Percentiles rank a stretch among this genome's conserved stretches.
Evolutionary conservation across 1,140 invertebrate genomes (phyloP).

Genomic region (Varroa destructor): DNA sequence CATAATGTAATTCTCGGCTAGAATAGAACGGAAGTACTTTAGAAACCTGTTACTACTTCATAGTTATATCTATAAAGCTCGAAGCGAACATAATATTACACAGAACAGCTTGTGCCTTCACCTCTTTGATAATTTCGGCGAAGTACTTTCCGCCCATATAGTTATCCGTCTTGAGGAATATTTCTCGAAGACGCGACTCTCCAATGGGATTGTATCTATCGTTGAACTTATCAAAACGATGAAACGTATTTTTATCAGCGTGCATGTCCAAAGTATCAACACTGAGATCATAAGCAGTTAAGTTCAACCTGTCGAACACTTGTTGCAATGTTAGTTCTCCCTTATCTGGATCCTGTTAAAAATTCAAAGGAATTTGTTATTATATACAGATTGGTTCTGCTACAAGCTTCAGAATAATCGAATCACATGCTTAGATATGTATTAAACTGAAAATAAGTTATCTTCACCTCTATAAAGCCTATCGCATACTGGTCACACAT

Average conservation of each 20-base stretch:
- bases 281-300: conserved; percentile 92
- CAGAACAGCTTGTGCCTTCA: conserved; percentile 40
- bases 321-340: conserved; percentile 72
- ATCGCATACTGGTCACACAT: no score
- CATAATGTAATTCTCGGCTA: no score
- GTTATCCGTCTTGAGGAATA: conserved; percentile 98
- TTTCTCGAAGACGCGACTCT: conserved; percentile 83
- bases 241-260: conserved; percentile 95
- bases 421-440: no score
- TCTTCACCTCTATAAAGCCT: no score
- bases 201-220: conserved; percentile 99
- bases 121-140: conserved; percentile 82
- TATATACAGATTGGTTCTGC: conserved; percentile 54
- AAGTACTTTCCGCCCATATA: conserved; percentile 91
- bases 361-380: neutral
- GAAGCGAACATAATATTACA: no score
- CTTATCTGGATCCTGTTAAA: conserved; percentile 35
- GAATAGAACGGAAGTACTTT: no score
- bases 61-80: no score
- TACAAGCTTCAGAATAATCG: conserved; percentile 51
- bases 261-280: conserved; percentile 98
- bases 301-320: conserved; percentile 94
- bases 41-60: no score
- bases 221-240: conserved; percentile 99
- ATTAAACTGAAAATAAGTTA: no score